Conservation (phyloP, 1,140 invertebrate species). For the Drosophila repletoides region DNA sequence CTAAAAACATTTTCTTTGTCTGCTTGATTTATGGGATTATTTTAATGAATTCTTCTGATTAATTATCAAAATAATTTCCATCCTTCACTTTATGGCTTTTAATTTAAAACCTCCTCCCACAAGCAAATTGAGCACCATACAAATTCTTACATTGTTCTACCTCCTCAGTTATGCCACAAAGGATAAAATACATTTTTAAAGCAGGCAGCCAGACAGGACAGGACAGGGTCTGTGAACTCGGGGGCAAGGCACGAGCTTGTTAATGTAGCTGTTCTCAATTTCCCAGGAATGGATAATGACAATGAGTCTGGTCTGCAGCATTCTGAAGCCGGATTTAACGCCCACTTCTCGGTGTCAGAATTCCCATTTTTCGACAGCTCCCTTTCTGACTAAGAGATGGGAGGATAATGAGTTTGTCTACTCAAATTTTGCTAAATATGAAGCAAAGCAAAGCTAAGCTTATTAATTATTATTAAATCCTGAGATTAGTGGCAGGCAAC, state of each 20-base stretch:
- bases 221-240: neutral
- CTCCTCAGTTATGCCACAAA: slow-evolving; percentile 3
- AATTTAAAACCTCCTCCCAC: too few relatives aligned
- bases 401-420: neutral
- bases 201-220: neutral
- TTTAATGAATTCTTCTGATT: too few relatives aligned
- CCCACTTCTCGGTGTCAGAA: neutral
- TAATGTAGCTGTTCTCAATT: neutral
- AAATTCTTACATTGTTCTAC: neutral
- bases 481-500: neutral
- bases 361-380: neutral
- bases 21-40: too few relatives aligned
- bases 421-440: neutral
- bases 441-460: neutral
- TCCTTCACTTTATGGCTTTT: too few relatives aligned
- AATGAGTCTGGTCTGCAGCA: slow-evolving; percentile 1
- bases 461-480: slow-evolving; percentile 19
- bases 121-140: too few relatives aligned
- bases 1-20: neutral
- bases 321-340: neutral
- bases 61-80: too few relatives aligned
- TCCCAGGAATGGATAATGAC: slow-evolving; percentile 10
- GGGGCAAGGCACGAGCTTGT: neutral
- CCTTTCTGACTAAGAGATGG: neutral
- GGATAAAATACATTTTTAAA: slow-evolving; percentile 1